Percentiles rank a stretch among this genome's conserved stretches.
Evolutionary conservation across 2,888 invertebrate species (phyloP).

Genomic region (Spodoptera exigua): DNA sequence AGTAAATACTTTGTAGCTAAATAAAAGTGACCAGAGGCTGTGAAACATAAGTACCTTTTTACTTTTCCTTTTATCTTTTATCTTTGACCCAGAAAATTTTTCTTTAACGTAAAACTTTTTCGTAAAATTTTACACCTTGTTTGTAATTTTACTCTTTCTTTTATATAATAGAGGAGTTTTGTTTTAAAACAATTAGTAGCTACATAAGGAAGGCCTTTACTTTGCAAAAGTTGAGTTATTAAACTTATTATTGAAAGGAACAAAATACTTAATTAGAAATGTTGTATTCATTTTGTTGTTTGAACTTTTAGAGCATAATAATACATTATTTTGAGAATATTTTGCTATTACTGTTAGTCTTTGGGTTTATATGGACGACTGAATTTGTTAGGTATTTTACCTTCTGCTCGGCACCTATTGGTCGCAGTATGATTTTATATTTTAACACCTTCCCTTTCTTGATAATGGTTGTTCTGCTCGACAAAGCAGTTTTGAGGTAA

Average conservation of each 20-base stretch:
- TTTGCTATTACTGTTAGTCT: no score
- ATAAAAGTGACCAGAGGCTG: background rate
- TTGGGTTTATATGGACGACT: no score
- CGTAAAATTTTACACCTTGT: conserved; percentile 47
- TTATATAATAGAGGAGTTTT: conserved; percentile 42
- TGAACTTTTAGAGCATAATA: conserved; percentile 14
- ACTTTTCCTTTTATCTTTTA: conserved; percentile 27
- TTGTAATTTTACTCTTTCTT: conserved; percentile 52
- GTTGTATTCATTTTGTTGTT: conserved; percentile 21
- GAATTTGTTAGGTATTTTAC: no score
- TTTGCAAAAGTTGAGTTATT: conserved; percentile 41
- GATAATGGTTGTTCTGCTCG: no score
- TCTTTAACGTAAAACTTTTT: conserved; percentile 42
- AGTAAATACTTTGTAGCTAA: background rate
- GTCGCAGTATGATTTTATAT: no score
- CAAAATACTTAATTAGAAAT: conserved; percentile 25
- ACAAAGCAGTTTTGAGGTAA: no score
- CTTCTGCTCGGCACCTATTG: no score
- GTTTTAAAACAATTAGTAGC: conserved; percentile 31
- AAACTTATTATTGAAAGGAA: conserved; percentile 32
- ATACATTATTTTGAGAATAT: background rate
- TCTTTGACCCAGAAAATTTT: conserved; percentile 35
- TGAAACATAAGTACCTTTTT: conserved; percentile 12
- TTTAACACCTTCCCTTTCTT: no score
- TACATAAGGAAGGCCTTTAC: conserved; percentile 35